A percentile compares a stretch with the other conserved stretches of the same genome.
Evolutionary conservation across 2,797 vertebrate species (phyloP).

Genomic region (Lepus oiostolus): DNA sequence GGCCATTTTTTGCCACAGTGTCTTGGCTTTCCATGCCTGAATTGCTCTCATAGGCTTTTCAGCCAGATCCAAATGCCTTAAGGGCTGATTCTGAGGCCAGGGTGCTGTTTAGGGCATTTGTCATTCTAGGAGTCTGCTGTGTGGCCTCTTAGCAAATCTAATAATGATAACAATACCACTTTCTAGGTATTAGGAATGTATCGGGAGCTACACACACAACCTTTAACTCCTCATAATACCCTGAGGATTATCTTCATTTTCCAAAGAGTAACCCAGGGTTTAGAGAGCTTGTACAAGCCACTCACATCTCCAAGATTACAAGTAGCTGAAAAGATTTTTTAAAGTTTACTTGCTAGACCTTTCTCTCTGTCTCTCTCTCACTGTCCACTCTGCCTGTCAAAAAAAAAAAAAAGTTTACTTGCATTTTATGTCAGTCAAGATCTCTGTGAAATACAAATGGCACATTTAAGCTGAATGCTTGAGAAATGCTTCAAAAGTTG

Average conservation of each 20-base stretch:
- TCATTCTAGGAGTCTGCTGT: too few species aligned
- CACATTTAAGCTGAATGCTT: slow-evolving; percentile 23
- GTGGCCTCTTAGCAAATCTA: too few species aligned
- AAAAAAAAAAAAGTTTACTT: slow-evolving; percentile 6
- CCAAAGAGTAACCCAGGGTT: slow-evolving; percentile 15
- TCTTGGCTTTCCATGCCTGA: too few species aligned
- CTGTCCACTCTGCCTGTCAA: too few species aligned
- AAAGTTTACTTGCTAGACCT: background rate
- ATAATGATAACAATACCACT: background rate
- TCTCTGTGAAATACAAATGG: slow-evolving; percentile 24
- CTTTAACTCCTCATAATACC: background rate
- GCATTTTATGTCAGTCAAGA: background rate
- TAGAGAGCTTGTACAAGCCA: background rate
- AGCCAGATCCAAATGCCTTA: too few species aligned
- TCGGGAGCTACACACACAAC: background rate
- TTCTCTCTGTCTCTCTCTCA: too few species aligned
- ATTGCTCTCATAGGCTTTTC: too few species aligned
- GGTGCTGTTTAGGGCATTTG: too few species aligned
- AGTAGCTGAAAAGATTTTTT: slow-evolving; percentile 44
- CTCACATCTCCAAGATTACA: background rate
- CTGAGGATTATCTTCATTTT: slow-evolving; percentile 1
- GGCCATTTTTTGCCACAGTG: too few species aligned
- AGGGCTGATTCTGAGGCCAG: too few species aligned
- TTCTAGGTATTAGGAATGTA: slow-evolving; percentile 34
- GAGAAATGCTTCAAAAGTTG: background rate